These are phyloP conservation scores for Gallirallus australis DNA, from an alignment of 2,797 vertebrate genomes.

Conservation along the genomic window DNA sequence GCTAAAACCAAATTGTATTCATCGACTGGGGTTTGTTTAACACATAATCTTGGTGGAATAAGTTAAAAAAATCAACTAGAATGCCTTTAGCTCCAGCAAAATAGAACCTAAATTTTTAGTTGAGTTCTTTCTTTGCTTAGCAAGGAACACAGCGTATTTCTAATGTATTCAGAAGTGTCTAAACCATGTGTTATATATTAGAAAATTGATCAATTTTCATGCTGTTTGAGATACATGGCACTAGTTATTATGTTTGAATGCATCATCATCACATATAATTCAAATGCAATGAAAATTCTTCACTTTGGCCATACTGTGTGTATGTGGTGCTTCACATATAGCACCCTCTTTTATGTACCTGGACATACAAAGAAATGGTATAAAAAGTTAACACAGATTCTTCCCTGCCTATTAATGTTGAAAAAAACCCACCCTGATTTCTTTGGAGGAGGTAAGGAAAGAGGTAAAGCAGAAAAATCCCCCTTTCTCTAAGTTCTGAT, in stretches of 20 bases:
- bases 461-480: not conserved
- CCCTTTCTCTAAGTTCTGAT: not conserved
- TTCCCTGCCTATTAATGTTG: not conserved
- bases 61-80: not conserved
- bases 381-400: not conserved
- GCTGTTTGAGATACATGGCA: not conserved
- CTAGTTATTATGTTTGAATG: not conserved
- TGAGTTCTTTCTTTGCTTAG: not conserved
- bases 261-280: not conserved
- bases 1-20: not conserved
- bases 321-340: not conserved
- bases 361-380: not conserved
- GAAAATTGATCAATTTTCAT: slow-evolving; percentile 39
- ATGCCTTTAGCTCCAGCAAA: not conserved
- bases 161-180: not conserved
- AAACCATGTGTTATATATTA: not conserved
- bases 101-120: not conserved
- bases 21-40: not conserved
- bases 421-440: fast-evolving
- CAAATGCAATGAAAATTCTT: not conserved
- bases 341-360: not conserved
- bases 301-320: not conserved
- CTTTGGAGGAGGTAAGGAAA: not conserved
- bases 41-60: not conserved
- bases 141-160: not conserved